Evolutionary conservation across 2,113 vertebrate species (phyloP).

Genomic region (Gracilinanus agilis): DNA sequence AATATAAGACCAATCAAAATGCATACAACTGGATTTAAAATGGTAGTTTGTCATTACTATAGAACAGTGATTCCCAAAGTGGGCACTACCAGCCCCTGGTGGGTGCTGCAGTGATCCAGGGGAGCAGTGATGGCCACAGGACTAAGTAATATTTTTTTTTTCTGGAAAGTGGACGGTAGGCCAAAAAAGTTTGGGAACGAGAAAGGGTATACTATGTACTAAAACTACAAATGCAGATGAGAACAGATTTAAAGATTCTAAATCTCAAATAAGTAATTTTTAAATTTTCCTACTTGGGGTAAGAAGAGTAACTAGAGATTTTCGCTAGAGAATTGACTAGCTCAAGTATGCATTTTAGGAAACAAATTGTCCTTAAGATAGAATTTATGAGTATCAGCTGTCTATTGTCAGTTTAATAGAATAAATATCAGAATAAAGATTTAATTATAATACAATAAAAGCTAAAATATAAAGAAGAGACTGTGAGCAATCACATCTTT

Average conservation of each 20-base stretch:
- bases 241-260: neutral
- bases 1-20: neutral
- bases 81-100: too few species aligned
- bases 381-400: neutral
- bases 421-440: neutral
- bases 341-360: neutral
- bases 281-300: neutral
- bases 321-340: neutral
- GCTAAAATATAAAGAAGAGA: neutral
- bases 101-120: too few species aligned
- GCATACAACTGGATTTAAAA: neutral
- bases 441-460: neutral
- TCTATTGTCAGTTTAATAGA: neutral
- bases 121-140: too few species aligned
- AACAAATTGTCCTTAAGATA: neutral
- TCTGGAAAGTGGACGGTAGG: too few species aligned
- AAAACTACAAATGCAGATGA: neutral
- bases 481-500: neutral
- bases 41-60: neutral
- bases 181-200: too few species aligned
- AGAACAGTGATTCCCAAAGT: too few species aligned
- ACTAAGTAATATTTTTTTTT: too few species aligned
- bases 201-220: neutral
- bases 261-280: neutral
- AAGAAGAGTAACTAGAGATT: neutral